phyloP scores from a whole-genome alignment of 2,113 vertebrate genomes.

The Zeus faber region DNA sequence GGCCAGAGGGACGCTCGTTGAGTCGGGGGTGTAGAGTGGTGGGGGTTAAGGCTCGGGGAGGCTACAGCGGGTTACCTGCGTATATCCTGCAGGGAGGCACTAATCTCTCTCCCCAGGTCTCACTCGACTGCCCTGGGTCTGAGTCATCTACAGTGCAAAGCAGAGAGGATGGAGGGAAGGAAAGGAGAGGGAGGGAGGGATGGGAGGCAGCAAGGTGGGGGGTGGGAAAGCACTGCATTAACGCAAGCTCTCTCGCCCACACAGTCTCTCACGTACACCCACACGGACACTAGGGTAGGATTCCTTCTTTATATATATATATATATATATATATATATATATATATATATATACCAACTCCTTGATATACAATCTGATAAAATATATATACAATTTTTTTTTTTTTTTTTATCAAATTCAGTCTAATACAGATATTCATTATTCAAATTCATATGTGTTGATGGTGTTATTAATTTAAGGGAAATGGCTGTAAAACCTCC shows the following conservation, averaged over 20 bases:
- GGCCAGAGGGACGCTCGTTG: neutral
- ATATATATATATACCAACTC: too few species aligned
- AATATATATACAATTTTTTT: too few species aligned
- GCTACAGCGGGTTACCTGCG: slow-evolving; percentile 79
- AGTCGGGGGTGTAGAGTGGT: neutral
- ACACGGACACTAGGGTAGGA: slow-evolving; percentile 22
- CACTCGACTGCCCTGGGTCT: slow-evolving; percentile 85
- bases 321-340: too few species aligned
- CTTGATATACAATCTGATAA: too few species aligned
- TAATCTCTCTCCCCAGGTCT: slow-evolving; percentile 85
- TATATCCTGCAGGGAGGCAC: slow-evolving; percentile 88
- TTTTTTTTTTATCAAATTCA: too few species aligned
- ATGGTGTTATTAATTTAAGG: too few species aligned
- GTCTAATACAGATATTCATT: too few species aligned
- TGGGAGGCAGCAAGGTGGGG: slow-evolving; percentile 25
- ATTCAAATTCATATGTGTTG: too few species aligned
- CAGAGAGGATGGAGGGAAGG: slow-evolving; percentile 68
- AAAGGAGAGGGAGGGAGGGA: too few species aligned
- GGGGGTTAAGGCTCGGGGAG: slow-evolving; percentile 32
- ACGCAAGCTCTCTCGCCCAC: slow-evolving; percentile 52
- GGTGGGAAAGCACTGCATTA: slow-evolving; percentile 75
- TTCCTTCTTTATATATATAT: too few species aligned
- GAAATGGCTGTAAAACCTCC: too few species aligned
- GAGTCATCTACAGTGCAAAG: slow-evolving; percentile 88
- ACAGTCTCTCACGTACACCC: slow-evolving; percentile 29